Evolutionary conservation across 2,888 invertebrate species (phyloP), one percentile per base, ranked within the genome.

Genomic region (Rhodophaea formosa): DNA sequence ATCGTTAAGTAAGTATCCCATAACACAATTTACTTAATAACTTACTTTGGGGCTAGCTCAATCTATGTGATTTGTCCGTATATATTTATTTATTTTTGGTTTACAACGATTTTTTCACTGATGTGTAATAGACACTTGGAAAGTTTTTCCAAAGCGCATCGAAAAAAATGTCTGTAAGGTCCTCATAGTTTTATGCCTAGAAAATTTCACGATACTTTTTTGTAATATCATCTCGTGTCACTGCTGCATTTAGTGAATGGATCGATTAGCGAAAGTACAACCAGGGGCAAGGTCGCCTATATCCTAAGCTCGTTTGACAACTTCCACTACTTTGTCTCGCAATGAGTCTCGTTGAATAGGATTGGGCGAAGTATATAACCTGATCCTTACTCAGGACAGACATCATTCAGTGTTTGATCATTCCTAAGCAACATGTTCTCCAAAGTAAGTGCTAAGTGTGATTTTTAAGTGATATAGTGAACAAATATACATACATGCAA

Each of bases 391-490:
- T 42, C 30, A 39, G 10, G 12, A 29, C 17, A 39, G 7, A n/a
- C 49, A 62, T 61, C 60, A 62, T 55, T 62, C 42, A 61, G 57
- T 49, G 47, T 56, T 46, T 43, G 57, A 53, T 17, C 53, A 42
- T 51, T 43, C 30, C 49, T 30, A 42, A 53, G 44, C 46, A 56
- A 58, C 42, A 60, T 67, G 67, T 63, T 64, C 60, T 62, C 63
- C 16, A 67, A 64, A 62, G 67, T 67, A 58, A 67, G 65, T 45
- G 8, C 23, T 17, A 7, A 15, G 15, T 35, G 17, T 8, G 2
- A 0, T 16, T 30, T 23, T n/a, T 14, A 30, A 23, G 29, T 53
- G 29, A 43, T 53, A 14, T 3, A 10, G 17, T 8, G 12, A 35
- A 12, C 5, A 17, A n/a, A 32, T 32, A 10, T 7, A 32, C 32